Conservation (phyloP, 35 echinoderm and acorn worm genomes). For the Chiridota heheva region DNA sequence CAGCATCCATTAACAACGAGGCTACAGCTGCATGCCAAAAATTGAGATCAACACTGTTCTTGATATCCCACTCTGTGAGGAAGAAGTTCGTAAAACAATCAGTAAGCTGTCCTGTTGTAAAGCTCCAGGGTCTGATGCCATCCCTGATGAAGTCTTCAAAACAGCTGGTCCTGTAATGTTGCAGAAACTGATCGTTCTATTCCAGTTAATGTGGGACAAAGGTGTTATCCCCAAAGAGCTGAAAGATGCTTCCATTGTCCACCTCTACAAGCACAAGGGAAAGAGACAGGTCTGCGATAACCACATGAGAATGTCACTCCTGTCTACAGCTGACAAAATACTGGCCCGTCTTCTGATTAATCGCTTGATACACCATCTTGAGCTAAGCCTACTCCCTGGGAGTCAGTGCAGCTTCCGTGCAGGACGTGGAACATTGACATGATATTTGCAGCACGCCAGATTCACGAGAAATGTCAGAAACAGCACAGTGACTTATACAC, state of each 20-base stretch:
- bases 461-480: conserved; percentile 51
- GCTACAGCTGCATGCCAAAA: too few relatives aligned
- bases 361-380: conserved; percentile 26
- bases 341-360: conserved; percentile 46
- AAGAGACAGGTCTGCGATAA: conserved; percentile 35
- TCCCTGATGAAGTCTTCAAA: conserved; percentile 57
- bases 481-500: conserved; percentile 44
- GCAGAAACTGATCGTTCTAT: conserved; percentile 25
- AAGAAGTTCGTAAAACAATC: too few relatives aligned
- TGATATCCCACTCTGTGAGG: too few relatives aligned
- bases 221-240: conserved; percentile 36
- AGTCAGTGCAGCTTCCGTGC: conserved; percentile 46
- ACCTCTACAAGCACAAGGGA: conserved; percentile 44
- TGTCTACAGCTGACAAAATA: conserved; percentile 49
- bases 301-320: conserved; percentile 40
- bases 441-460: conserved; percentile 51
- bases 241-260: conserved; percentile 41
- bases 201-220: conserved; percentile 40
- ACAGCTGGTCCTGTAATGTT: background rate
- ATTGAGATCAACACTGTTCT: too few relatives aligned
- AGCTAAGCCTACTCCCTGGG: conserved; percentile 22
- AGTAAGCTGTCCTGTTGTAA: background rate
- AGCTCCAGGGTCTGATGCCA: conserved; percentile 35
- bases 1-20: too few relatives aligned
- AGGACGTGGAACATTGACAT: conserved; percentile 52